A percentile compares a stretch with the other conserved stretches of the same genome.
Conservation (phyloP, 2,888 invertebrate species). For the Serrognathus titanus region DNA sequence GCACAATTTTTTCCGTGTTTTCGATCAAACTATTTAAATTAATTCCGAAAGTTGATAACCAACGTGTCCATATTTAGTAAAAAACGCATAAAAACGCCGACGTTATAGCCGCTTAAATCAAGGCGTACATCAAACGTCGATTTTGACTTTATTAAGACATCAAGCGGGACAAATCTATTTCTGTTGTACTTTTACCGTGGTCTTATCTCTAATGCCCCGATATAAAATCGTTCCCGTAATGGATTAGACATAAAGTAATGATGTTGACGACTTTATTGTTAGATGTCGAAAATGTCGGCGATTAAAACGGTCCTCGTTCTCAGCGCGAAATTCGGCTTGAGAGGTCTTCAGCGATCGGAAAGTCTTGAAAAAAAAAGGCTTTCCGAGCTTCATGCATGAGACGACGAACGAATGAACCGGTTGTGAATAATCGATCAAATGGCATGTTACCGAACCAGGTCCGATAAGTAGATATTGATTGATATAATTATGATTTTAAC, state of each 20-base stretch:
- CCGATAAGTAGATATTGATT: conserved; percentile 29
- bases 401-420: conserved; percentile 15
- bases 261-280: no score
- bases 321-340: no score
- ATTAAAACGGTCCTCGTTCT: neutral
- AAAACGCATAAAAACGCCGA: neutral
- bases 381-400: no score
- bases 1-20: neutral
- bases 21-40: neutral
- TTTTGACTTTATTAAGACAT: neutral
- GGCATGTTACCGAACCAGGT: conserved; percentile 23
- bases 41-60: neutral
- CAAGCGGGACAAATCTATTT: neutral
- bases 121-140: neutral
- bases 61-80: neutral
- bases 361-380: no score
- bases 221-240: neutral
- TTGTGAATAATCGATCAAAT: conserved; percentile 29
- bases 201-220: neutral
- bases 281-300: neutral
- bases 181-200: neutral
- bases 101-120: neutral
- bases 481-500: conserved; percentile 33
- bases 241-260: neutral
- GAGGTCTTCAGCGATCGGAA: no score